These are phyloP conservation scores for Mongoloraphidia duomilia DNA, from an alignment of 2,888 invertebrate genomes.

Conservation along the genomic window DNA sequence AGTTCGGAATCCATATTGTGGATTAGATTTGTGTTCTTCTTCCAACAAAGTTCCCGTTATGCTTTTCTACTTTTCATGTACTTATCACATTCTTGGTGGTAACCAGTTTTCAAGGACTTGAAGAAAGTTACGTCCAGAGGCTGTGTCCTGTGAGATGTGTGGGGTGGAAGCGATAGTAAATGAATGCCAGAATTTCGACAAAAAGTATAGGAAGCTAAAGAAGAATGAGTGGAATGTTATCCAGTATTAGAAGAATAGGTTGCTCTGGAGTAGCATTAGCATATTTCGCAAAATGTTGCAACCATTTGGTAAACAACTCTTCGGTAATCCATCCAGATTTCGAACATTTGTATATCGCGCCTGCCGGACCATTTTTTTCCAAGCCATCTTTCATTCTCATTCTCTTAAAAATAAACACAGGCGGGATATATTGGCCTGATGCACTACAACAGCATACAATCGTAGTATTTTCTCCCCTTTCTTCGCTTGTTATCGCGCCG, in stretches of 20 bases:
- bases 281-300: background rate
- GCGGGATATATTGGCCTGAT: slow-evolving; percentile 19
- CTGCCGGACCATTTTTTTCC: background rate
- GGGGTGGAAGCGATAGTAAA: slow-evolving; percentile 17
- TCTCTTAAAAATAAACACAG: slow-evolving; percentile 18
- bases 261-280: slow-evolving; percentile 1
- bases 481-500: slow-evolving; percentile 15
- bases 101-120: slow-evolving; percentile 19
- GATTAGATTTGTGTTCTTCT: too few relatives aligned
- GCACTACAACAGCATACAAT: slow-evolving; percentile 18
- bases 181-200: slow-evolving; percentile 12
- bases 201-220: background rate
- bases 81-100: slow-evolving; percentile 19
- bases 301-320: background rate
- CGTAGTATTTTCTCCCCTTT: slow-evolving; percentile 16
- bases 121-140: slow-evolving; percentile 16
- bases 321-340: background rate
- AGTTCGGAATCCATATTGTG: too few relatives aligned
- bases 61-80: slow-evolving; percentile 21
- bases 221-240: slow-evolving; percentile 6
- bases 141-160: slow-evolving; percentile 17
- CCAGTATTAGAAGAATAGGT: slow-evolving; percentile 8
- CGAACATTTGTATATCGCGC: background rate
- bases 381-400: slow-evolving; percentile 13
- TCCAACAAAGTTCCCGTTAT: too few relatives aligned